Percentiles rank a stretch among this genome's conserved stretches.
Evolutionary conservation across 1,140 invertebrate species (phyloP).

Genomic region (Pachyrhynchus sulphureomaculatus): DNA sequence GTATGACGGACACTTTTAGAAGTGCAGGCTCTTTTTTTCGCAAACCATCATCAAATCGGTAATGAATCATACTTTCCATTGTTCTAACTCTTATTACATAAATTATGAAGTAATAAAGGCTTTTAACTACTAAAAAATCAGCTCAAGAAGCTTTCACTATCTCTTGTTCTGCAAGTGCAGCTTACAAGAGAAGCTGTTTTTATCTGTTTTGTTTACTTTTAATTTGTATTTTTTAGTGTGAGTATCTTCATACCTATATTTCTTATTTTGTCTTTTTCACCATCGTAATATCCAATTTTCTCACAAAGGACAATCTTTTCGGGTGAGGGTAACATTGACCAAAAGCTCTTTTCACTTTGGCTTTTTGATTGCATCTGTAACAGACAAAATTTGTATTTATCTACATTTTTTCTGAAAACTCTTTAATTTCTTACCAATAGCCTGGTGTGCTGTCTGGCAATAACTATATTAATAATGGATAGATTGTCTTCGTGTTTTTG

Average conservation of each 20-base stretch:
- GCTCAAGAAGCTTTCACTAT: too few relatives aligned
- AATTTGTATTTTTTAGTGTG: conserved; percentile 10
- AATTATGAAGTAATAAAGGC: too few relatives aligned
- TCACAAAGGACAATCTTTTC: conserved; percentile 66
- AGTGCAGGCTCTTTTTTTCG: too few relatives aligned
- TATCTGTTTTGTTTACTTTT: too few relatives aligned
- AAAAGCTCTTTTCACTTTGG: conserved; percentile 57
- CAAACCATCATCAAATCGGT: too few relatives aligned
- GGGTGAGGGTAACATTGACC: conserved; percentile 66
- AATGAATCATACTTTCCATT: too few relatives aligned
- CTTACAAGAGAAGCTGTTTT: too few relatives aligned
- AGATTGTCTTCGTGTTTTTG: conserved; percentile 75
- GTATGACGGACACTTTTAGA: too few relatives aligned
- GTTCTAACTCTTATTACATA: too few relatives aligned
- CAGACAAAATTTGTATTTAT: too few relatives aligned
- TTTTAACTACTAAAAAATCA: too few relatives aligned
- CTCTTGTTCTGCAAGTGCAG: too few relatives aligned
- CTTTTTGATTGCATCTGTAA: conserved; percentile 44
- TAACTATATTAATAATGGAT: conserved; percentile 72
- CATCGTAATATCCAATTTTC: conserved; percentile 55
- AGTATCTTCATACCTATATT: conserved; percentile 19
- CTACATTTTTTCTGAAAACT: background rate
- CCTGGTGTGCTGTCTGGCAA: conserved; percentile 79
- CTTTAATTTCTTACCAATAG: conserved; percentile 59
- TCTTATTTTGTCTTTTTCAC: conserved; percentile 34